A percentile compares a stretch with the other conserved stretches of the same genome.
These are phyloP conservation scores for Chascanopsetta lugubris DNA, from an alignment of 2,113 vertebrate species.

Conservation along the genomic window DNA sequence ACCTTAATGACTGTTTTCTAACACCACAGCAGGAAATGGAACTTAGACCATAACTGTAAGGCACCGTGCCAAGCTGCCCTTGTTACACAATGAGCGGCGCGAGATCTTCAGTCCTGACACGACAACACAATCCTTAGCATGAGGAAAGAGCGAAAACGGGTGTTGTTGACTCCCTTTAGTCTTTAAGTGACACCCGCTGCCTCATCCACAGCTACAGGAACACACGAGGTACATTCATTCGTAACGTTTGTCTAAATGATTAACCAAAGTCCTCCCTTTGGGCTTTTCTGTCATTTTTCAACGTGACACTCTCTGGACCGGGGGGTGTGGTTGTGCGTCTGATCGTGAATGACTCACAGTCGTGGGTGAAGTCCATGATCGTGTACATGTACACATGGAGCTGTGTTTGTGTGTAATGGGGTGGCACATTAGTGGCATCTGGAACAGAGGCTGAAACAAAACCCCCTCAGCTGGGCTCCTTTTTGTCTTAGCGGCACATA, in stretches of 20 bases:
- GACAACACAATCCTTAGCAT: too few relatives aligned
- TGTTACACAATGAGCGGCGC: background rate
- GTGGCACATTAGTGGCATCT: slow-evolving; percentile 58
- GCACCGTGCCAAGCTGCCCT: background rate
- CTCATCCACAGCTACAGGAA: too few relatives aligned
- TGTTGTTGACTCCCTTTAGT: too few relatives aligned
- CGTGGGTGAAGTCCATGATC: background rate
- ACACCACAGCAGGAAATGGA: background rate
- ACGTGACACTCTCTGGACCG: background rate
- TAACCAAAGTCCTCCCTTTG: background rate
- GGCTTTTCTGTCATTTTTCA: slow-evolving; percentile 41
- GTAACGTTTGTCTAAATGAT: slow-evolving; percentile 31
- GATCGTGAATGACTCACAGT: background rate
- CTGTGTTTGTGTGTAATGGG: slow-evolving; percentile 55
- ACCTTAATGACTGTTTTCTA: background rate
- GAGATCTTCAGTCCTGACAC: background rate
- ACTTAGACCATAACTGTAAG: background rate
- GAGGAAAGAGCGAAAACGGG: too few relatives aligned
- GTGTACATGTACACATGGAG: slow-evolving; percentile 23
- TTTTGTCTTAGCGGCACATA: slow-evolving; percentile 59
- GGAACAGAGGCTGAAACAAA: slow-evolving; percentile 43
- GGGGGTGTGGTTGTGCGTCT: slow-evolving; percentile 13
- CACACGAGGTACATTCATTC: slow-evolving; percentile 30
- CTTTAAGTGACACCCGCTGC: too few relatives aligned
- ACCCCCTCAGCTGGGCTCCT: slow-evolving; percentile 41